These are phyloP conservation scores for Chauna torquata DNA, from an alignment of 2,113 vertebrate genomes.

Conservation along the genomic window DNA sequence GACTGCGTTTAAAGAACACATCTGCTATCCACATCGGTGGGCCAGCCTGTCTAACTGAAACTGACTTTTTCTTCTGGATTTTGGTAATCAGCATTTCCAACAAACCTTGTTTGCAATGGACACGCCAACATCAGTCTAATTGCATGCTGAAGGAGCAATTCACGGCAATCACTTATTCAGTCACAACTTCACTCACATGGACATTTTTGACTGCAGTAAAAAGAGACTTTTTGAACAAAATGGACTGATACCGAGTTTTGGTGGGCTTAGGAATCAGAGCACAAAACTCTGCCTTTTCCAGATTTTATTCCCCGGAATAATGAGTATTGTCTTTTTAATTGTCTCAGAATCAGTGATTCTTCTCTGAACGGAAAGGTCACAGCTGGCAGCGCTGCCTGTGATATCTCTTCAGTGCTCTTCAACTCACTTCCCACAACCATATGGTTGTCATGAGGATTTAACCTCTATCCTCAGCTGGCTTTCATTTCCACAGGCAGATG, in stretches of 20 bases:
- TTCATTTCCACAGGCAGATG: not conserved
- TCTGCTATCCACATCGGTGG: not conserved
- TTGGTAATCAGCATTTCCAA: not conserved
- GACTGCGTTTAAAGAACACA: not conserved
- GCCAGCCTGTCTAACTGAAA: not conserved
- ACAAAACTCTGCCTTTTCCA: not conserved
- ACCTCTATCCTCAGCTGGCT: not conserved
- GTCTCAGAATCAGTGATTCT: not conserved
- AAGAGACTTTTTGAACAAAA: not conserved
- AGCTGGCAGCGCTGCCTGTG: not conserved
- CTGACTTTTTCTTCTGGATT: not conserved
- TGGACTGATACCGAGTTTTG: not conserved
- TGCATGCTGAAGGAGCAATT: not conserved
- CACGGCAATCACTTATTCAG: not conserved
- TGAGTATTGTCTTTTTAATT: not conserved
- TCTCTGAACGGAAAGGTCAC: not conserved
- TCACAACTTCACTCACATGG: not conserved
- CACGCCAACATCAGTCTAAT: not conserved
- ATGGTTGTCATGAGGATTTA: conserved; percentile 33
- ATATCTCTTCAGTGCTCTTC: not conserved
- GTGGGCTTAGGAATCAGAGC: not conserved
- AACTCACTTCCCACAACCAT: not conserved
- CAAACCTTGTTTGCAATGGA: not conserved
- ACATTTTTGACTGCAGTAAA: not conserved
- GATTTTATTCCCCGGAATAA: not conserved